Evolutionary conservation across 2,797 vertebrate genomes (phyloP).

Genomic region (Poliocrania exsul): DNA sequence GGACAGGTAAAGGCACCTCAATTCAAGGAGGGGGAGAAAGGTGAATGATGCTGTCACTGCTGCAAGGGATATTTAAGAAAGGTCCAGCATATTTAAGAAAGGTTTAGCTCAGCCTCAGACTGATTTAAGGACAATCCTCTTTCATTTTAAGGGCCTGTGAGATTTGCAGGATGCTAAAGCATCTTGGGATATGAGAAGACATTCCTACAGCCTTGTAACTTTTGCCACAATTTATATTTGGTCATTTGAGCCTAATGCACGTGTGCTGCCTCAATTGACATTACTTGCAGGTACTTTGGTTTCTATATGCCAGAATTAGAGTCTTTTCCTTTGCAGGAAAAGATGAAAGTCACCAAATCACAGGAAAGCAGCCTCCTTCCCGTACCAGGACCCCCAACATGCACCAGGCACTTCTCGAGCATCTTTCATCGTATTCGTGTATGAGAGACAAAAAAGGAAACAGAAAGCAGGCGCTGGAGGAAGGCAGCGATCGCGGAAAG

Average conservation of each 20-base stretch:
- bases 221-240: background rate
- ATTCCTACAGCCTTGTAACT: background rate
- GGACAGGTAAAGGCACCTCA: background rate
- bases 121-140: background rate
- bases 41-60: background rate
- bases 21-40: background rate
- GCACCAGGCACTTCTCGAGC: rapidly evolving
- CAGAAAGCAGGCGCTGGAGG: background rate
- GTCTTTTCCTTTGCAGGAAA: background rate
- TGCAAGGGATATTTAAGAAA: background rate
- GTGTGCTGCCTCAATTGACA: rapidly evolving
- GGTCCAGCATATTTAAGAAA: too few species aligned
- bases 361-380: background rate
- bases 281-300: rapidly evolving
- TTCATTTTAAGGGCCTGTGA: background rate
- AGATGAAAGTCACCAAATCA: background rate
- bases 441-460: background rate
- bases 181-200: background rate
- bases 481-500: rapidly evolving
- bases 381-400: rapidly evolving
- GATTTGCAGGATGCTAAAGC: background rate
- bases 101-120: background rate
- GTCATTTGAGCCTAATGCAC: background rate
- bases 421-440: rapidly evolving
- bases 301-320: background rate